phyloP scores from a whole-genome alignment of 1,140 invertebrate genomes.

The Lepidurus packardi region DNA sequence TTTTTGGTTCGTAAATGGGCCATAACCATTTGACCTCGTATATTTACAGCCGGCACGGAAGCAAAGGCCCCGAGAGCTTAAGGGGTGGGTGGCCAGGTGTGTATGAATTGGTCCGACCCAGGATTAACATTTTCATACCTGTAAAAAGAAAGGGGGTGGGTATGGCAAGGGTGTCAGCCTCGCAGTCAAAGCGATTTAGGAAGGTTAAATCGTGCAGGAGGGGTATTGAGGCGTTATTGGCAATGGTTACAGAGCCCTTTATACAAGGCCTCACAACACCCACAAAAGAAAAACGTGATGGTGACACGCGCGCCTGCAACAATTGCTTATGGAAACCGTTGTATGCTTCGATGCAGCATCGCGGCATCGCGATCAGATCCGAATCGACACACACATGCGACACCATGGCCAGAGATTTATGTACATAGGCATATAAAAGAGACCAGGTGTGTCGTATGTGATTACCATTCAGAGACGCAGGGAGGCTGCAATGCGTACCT shows the following conservation, averaged over 20 bases:
- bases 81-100: background rate
- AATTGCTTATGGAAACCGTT: conserved; percentile 13
- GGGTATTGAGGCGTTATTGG: background rate
- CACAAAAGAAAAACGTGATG: background rate
- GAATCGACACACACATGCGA: conserved; percentile 1
- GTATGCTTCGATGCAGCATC: background rate
- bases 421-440: conserved; percentile 5
- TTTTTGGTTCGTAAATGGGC: background rate
- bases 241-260: background rate
- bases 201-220: background rate
- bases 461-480: conserved; percentile 8
- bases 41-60: background rate
- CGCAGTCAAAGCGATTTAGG: background rate
- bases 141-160: background rate
- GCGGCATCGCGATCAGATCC: background rate
- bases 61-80: background rate
- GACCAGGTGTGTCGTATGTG: conserved; percentile 17
- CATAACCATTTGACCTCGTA: background rate
- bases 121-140: background rate
- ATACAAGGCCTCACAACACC: background rate
- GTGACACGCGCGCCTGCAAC: conserved; percentile 17
- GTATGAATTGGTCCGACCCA: background rate
- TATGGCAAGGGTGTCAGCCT: background rate
- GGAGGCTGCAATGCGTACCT: background rate
- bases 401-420: conserved; percentile 2